Base-by-base conservation (phyloP, 2,888 invertebrate species). In the Acanthoscelides obtectus region DNA sequence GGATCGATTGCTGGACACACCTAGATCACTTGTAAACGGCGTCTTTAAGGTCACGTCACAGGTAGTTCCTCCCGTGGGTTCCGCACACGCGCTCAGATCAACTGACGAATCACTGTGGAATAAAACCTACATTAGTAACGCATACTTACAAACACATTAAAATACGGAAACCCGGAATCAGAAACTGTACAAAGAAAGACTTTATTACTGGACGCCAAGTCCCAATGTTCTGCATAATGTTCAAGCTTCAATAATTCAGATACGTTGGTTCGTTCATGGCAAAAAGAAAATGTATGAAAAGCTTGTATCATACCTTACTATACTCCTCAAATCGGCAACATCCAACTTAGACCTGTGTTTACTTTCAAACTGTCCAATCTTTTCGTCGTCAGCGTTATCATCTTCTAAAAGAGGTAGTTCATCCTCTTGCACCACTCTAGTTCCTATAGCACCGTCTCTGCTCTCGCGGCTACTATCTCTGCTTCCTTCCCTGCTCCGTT, bases 11-110 rank as follows among this genome's bases (percentile, higher is more conserved):
- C 89, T 89, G 75, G 87, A 86, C 72, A 90, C 84, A 80, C 89
- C 90, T 79, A 90, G 86, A 83, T 90, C 91, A 84, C 88, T 89
- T 70, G 87, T 88, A 83, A 90, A 90, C 66, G 89, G 90, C 78
- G 86, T 88, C 81, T 85, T 85, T 71, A 86, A 83, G 21, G 72
- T 69, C 72, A 86, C 85, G 27, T 85, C 82, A 73, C 80, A 80
- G 70, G 80, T 82, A 74, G 77, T 82, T 69, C 81, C 82, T 70
- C 83, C 86, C 73, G 86, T 86, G 75, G 85, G 86, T 80, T 86
- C 84, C 78, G 86, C 86, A 79, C 85, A 87, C 80, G 86, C 84
- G 81, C 89, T 90, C 81, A 87, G 87, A 80, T 90, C 91, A 79
- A 87, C 85, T 70, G 91, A 90, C 77, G 91, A 87, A 79, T 87